phyloP scores from a whole-genome alignment of 64 coral and sea anemone genomes.

The Dendrophyllia cribrosa region DNA sequence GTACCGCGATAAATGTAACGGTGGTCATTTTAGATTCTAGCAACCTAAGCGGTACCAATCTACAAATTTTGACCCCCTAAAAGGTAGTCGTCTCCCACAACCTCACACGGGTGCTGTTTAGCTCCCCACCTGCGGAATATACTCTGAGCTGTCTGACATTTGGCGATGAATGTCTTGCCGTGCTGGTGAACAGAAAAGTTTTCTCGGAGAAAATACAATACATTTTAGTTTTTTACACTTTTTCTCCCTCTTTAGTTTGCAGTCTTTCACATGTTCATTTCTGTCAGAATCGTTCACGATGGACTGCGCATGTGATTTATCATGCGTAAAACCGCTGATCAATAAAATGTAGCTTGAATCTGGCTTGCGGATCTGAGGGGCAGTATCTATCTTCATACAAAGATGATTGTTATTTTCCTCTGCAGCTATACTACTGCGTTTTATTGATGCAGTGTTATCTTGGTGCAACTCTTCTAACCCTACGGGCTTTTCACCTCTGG shows the following conservation, averaged over 20 bases:
- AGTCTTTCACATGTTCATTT: background rate
- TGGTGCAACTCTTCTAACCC: background rate
- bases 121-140: background rate
- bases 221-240: conserved; percentile 37
- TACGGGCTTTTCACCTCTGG: background rate
- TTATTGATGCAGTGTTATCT: background rate
- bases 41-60: too few relatives aligned
- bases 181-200: conserved; percentile 16
- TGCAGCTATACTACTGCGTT: background rate
- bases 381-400: background rate
- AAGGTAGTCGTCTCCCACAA: too few relatives aligned
- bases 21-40: too few relatives aligned
- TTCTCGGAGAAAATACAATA: conserved; percentile 24
- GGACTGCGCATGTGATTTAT: background rate
- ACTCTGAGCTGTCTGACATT: conserved; percentile 19
- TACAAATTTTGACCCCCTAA: too few relatives aligned
- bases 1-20: too few relatives aligned
- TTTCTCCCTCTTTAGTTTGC: background rate
- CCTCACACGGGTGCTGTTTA: too few relatives aligned
- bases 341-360: conserved; percentile 41
- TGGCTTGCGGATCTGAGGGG: conserved; percentile 5
- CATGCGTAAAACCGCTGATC: conserved; percentile 32
- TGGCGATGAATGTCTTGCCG: background rate
- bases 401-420: background rate
- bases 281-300: background rate